Conservation (phyloP, 2,888 invertebrate genomes). For the Drosophila stalkeri region DNA sequence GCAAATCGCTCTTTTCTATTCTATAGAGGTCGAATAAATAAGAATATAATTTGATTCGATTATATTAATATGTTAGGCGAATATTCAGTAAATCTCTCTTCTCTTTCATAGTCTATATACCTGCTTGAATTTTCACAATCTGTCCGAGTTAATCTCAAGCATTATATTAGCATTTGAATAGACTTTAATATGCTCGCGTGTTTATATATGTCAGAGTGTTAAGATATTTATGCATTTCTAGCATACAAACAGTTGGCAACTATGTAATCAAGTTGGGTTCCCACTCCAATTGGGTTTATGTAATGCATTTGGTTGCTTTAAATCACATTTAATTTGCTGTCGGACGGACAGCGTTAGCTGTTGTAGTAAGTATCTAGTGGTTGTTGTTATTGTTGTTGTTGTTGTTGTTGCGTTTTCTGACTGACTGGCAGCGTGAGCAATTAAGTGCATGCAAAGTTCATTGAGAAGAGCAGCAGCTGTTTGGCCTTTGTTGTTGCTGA, state of each 20-base stretch:
- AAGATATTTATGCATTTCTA: slow-evolving; percentile 1
- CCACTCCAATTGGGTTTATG: slow-evolving; percentile 23
- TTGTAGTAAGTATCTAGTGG: slow-evolving; percentile 6
- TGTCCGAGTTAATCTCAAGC: not conserved
- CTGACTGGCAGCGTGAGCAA: slow-evolving; percentile 47
- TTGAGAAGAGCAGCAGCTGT: slow-evolving; percentile 54
- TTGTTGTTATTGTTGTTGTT: slow-evolving; percentile 9
- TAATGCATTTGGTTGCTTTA: slow-evolving; percentile 49
- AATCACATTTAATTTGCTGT: slow-evolving; percentile 65
- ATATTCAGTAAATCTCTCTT: not conserved
- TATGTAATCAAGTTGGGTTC: slow-evolving; percentile 17
- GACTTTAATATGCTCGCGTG: not conserved
- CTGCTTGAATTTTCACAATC: not conserved
- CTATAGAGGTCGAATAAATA: not conserved
- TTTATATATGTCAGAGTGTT: not conserved
- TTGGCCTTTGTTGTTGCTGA: slow-evolving; percentile 24
- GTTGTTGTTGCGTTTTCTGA: slow-evolving; percentile 11
- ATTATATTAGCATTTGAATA: not conserved
- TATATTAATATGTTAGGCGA: not conserved
- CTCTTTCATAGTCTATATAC: not conserved
- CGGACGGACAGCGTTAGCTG: slow-evolving; percentile 23
- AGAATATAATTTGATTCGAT: not conserved
- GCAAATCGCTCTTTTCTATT: not conserved
- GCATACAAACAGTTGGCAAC: not conserved
- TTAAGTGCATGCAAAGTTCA: slow-evolving; percentile 70